Conservation (phyloP, 2,113 vertebrate species). For the Cranoglanis bouderius region DNA sequence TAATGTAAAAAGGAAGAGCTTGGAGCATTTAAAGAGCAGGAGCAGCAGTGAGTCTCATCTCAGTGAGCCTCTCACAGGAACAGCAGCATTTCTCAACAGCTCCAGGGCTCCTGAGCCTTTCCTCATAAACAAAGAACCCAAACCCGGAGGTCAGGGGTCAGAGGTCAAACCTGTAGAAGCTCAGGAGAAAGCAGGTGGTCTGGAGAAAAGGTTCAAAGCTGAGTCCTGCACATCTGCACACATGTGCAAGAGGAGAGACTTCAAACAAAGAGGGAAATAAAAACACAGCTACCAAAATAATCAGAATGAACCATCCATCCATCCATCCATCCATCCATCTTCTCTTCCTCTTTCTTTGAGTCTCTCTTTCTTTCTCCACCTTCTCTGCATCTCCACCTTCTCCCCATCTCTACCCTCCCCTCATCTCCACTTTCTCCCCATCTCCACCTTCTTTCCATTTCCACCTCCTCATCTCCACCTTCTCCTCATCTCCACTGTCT, state of each 20-base stretch:
- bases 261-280: background rate
- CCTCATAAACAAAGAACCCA: constrained; percentile 28
- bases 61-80: background rate
- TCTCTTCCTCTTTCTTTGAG: too few species aligned
- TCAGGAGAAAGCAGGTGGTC: constrained; percentile 36
- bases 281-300: constrained; percentile 34
- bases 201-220: constrained; percentile 4
- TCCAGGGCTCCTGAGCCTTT: background rate
- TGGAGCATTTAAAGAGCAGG: background rate
- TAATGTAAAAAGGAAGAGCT: background rate
- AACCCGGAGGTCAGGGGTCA: constrained; percentile 1
- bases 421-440: too few species aligned
- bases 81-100: background rate
- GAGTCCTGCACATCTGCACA: background rate
- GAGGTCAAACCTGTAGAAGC: constrained; percentile 36
- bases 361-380: too few species aligned
- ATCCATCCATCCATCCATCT: background rate
- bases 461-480: too few species aligned
- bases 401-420: too few species aligned
- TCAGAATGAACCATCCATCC: background rate
- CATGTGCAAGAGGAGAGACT: background rate
- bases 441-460: too few species aligned
- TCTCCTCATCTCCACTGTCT: too few species aligned
- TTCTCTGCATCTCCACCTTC: too few species aligned
- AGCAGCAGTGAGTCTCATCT: background rate